Evolutionary conservation across 2,797 vertebrate genomes (phyloP), one percentile per base, ranked within the genome.

Genomic region (Cyclopterus lumpus): DNA sequence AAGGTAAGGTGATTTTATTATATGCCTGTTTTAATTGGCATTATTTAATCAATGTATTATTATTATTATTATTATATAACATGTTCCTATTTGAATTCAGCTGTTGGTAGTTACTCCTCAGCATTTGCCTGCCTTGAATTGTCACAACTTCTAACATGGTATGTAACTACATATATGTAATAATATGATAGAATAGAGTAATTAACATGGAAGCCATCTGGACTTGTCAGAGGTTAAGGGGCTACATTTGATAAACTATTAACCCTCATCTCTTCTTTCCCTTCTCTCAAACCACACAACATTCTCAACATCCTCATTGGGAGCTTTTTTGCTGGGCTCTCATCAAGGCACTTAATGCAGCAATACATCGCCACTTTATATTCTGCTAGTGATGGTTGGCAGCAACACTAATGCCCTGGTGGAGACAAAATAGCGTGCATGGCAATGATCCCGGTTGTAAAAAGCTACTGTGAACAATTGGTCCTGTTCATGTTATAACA

Each of bases 1-100:
- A 94, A 93, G 94, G 95, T 96, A 90, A 24, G 90, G 11, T 12
- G 40, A 44, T 48, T 60, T 65, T 28, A 58, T 15, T 1, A 15
- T 28, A 44, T 8, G 2, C 4, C 16, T 61, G 32, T 22, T 67
- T 46, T 28, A 1, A 22, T n/a, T 24, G 3, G 12, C 10, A 30
- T 46, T 61, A 40, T 61, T 60, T 60, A 6, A 28, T 28, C 26
- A 28, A 60, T 24, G 4, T 16, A 24, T 40, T 7, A 42, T 26
- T 0, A 46, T n/a, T 46, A 20, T 30, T 32, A 24, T 63, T 30
- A 42, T 26, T 44, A n/a, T 36, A 2, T 60, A 15, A 15, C 14
- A 60, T 22, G 12, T 60, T n/a, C 42, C 7, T 65, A 30, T 8
- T 40, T 69, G 12, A 32, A 22, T 79, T 74, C n/a, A 59, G 48